Conservation (phyloP, 2,888 invertebrate species). For the Drosophila algonquin region DNA sequence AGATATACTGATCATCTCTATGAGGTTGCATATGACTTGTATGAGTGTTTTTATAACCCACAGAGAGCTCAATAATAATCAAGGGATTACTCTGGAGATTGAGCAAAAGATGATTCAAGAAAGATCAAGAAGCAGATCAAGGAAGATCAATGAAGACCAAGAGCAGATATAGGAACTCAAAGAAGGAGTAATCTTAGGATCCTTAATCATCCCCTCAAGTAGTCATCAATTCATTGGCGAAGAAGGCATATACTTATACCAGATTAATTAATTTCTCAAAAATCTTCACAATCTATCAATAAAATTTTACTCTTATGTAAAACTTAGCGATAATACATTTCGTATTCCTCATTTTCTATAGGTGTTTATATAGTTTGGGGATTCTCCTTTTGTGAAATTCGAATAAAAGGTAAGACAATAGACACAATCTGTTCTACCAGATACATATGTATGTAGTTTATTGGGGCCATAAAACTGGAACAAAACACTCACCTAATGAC, state of each 20-base stretch:
- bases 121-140: too few relatives aligned
- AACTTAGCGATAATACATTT: background rate
- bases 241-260: background rate
- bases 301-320: background rate
- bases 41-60: background rate
- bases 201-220: background rate
- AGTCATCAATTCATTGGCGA: background rate
- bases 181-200: background rate
- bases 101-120: background rate
- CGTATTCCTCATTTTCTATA: background rate
- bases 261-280: background rate
- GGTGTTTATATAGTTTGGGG: background rate
- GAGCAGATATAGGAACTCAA: background rate
- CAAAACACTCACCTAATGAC: constrained; percentile 71
- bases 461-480: constrained; percentile 51
- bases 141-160: background rate
- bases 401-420: background rate
- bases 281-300: background rate
- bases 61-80: background rate
- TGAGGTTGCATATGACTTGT: background rate
- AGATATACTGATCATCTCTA: background rate
- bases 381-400: background rate
- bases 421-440: background rate
- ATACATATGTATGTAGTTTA: background rate
- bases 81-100: background rate